Evolutionary conservation across 2,888 invertebrate genomes (phyloP), one percentile per base, ranked within the genome.

Genomic region (Chromoteleia sp.): DNA sequence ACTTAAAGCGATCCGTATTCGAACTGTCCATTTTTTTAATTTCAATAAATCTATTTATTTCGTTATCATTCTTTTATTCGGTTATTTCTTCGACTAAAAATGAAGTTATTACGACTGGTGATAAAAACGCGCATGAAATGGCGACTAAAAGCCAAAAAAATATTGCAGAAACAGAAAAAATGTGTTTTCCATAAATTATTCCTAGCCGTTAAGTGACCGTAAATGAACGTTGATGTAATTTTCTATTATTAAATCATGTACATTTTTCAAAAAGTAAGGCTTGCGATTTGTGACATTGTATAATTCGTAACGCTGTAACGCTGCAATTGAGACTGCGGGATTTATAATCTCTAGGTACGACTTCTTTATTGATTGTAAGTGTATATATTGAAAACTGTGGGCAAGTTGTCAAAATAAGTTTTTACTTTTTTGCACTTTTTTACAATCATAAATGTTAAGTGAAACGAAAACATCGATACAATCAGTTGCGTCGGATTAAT

Each of bases 41-140:
- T 5, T 25, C 25, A 2, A 4, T 5, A 2, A 5, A 5, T 5
- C 25, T 2, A 25, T 25, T 25, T 5, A 25, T 25, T 25, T 5
- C 25, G n/a, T n/a, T n/a, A n/a, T n/a, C 25, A 25, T 25, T 25
- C 25, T 2, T 25, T 36, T 36, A 21, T 1, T 0, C 4, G 5
- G 19, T 14, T 50, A n/a, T 10, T 25, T 4, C 25, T 25, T 25
- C 25, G 25, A 4, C 5, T 5, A 5, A 25, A 25, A 25, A 25
- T 25, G 25, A 5, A 4, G 5, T 5, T 5, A 5, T 25, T n/a
- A n/a, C 25, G 25, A 2, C 25, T 5, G 25, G 5, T 25, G 25
- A 5, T 25, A 25, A 52, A 50, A 54, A 63, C n/a, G 59, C 59
- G 67, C 63, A 59, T 76, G 76, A 68, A 67, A 59, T 21, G 76